Evolutionary conservation across 2,888 invertebrate species (phyloP), one percentile per base, ranked within the genome.

Genomic region (Chymomyza fuscimana): DNA sequence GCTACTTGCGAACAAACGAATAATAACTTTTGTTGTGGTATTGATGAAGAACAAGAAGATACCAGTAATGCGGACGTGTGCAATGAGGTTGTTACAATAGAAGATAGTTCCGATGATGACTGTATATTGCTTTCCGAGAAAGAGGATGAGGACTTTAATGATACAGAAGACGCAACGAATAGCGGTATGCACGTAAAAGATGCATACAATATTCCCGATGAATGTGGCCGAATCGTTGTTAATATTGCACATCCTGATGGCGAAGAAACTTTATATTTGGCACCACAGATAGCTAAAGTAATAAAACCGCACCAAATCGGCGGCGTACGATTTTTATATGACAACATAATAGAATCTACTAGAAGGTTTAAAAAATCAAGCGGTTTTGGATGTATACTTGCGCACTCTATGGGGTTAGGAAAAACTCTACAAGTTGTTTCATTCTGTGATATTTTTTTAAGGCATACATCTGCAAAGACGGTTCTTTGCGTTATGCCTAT

Each of bases 351-450:
- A 80, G 99, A 99, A 92, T 98, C 98, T 22, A 94, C 96, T 59
- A 95, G 95, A 73, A 94, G 98, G 79, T 99, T 96, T 91, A 96
- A 96, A 67, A 96, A 94, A 16, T 96, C 96, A 0, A 94, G 95
- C 3, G 99, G 99, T 12, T 98, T 99, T 91, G 99, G 99, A 15
- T 99, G 99, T 91, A 99, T 99, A 85, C 93, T 99, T 65, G 99
- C 99, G 0, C 99, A 99, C 93, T 98, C 98, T 59, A 99, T 99
- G 99, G 99, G 99, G 1, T 93, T 99, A 36, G 99, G 99, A n/a
- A 99, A 99, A 93, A 99, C 99, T 0, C 93, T 99, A 70, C 97
- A 96, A 93, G 96, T 99, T 69, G 97, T 99, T 68, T 97, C 97
- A 78, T 99, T 99, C 93, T 96, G 97, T 90, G 99, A 99, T 92